Evolutionary conservation across 1,140 invertebrate genomes (phyloP).

Genomic region (Riptortus pedestris): DNA sequence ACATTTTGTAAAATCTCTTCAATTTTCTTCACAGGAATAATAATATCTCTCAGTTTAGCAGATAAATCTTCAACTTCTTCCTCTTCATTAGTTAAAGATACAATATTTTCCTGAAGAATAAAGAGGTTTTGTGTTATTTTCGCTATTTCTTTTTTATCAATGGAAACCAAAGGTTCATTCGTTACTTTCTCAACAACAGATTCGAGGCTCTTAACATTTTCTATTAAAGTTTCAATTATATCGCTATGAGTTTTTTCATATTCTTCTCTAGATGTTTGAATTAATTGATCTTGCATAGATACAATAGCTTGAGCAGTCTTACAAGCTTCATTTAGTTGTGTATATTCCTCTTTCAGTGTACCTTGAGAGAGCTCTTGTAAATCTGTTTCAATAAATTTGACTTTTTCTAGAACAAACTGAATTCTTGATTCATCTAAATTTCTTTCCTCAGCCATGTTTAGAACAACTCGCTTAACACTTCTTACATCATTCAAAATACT

Average conservation of each 20-base stretch:
- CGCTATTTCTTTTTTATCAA: neutral
- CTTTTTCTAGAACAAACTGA: conserved; percentile 20
- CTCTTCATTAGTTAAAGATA: conserved; percentile 13
- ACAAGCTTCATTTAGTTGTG: conserved; percentile 5
- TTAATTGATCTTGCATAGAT: neutral
- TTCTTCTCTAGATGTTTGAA: neutral
- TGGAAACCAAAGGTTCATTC: neutral
- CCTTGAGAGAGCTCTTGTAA: neutral
- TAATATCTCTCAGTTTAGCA: conserved; percentile 8
- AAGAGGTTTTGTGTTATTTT: conserved; percentile 10
- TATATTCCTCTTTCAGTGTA: conserved; percentile 14
- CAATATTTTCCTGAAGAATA: conserved; percentile 18
- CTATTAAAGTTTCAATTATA: neutral
- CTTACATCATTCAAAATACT: conserved; percentile 20
- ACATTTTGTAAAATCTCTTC: conserved; percentile 13
- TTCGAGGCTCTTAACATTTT: conserved; percentile 3
- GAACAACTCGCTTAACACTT: conserved; percentile 21
- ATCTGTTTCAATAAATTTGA: conserved; percentile 12
- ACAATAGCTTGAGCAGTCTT: conserved; percentile 5
- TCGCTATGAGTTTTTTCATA: neutral
- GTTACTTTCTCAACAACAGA: neutral
- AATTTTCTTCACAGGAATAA: conserved; percentile 11
- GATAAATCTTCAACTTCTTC: neutral
- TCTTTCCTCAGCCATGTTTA: conserved; percentile 18
- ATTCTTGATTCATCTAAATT: conserved; percentile 10